Percentiles rank a stretch among this genome's conserved stretches.
Conservation (phyloP, 1,140 invertebrate genomes). For the Neotoxoptera formosana region DNA sequence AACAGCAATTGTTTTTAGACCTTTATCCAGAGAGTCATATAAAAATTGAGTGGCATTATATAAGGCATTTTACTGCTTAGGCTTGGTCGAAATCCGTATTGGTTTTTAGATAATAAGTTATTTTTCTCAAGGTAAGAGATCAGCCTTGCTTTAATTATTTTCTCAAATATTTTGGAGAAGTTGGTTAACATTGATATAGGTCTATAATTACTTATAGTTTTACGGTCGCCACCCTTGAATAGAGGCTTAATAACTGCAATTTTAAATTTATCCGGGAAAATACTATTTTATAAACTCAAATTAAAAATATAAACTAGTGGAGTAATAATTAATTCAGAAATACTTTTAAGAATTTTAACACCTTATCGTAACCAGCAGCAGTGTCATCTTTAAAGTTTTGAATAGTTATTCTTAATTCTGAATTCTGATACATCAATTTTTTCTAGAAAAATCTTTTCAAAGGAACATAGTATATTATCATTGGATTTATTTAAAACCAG, state of each 20-base stretch:
- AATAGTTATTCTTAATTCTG: not conserved
- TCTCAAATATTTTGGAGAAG: not conserved
- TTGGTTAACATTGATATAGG: no score
- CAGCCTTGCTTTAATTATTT: not conserved
- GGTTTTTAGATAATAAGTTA: no score
- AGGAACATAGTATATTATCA: not conserved
- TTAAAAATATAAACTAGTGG: not conserved
- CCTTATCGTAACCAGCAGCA: not conserved
- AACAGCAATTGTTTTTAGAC: no score
- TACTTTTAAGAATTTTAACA: conserved; percentile 3
- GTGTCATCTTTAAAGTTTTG: not conserved
- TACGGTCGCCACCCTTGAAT: no score
- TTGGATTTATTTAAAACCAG: not conserved
- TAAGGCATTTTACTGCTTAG: no score
- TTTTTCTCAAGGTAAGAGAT: not conserved
- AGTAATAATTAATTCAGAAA: not conserved
- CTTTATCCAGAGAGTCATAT: no score
- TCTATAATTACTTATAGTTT: no score
- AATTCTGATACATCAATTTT: not conserved
- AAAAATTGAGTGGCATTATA: no score
- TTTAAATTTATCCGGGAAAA: not conserved
- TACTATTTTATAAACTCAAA: not conserved
- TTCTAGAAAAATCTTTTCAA: not conserved
- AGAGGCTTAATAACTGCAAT: no score
- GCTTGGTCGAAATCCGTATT: not conserved